phyloP scores from a whole-genome alignment of 1,140 invertebrate genomes.

The Hylaeus anthracinus region DNA sequence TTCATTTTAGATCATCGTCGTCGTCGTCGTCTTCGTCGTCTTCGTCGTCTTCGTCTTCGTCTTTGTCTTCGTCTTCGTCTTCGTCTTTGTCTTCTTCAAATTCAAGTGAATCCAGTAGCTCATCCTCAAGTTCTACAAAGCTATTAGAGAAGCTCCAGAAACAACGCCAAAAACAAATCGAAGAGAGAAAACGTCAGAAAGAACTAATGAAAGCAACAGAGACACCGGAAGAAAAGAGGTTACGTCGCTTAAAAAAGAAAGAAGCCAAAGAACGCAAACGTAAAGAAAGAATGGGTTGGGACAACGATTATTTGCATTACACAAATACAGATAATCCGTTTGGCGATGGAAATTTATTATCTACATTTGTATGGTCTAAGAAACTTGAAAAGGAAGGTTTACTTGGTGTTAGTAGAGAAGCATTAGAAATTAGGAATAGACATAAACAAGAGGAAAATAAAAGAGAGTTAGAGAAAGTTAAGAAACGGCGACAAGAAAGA shows the following conservation, averaged over 20 bases:
- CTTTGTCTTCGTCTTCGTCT: constrained; percentile 40
- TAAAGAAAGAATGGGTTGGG: constrained; percentile 97
- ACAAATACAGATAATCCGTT: constrained; percentile 99
- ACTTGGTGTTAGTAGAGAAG: constrained; percentile 88
- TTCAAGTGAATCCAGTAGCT: constrained; percentile 44
- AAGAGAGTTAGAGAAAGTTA: constrained; percentile 94
- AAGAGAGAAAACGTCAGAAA: constrained; percentile 88
- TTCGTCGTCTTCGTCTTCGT: constrained; percentile 42
- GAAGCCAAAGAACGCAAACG: constrained; percentile 94
- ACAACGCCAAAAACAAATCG: constrained; percentile 84
- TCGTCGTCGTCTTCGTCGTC: constrained; percentile 42
- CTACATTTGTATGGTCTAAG: constrained; percentile 98
- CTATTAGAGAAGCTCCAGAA: constrained; percentile 87
- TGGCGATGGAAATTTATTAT: constrained; percentile 95
- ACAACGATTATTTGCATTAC: constrained; percentile 97
- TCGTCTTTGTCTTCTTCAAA: constrained; percentile 60
- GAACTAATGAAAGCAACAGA: constrained; percentile 93
- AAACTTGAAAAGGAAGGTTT: constrained; percentile 98
- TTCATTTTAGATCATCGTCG: constrained; percentile 29
- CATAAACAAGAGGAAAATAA: constrained; percentile 95
- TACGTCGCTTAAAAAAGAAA: constrained; percentile 93
- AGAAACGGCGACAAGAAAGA: constrained; percentile 93
- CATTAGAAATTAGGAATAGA: constrained; percentile 92
- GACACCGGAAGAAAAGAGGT: constrained; percentile 96
- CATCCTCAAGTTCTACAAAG: constrained; percentile 83